These are phyloP conservation scores for Drosophila pseudotalamancana DNA, from an alignment of 2,888 invertebrate genomes.

Conservation along the genomic window DNA sequence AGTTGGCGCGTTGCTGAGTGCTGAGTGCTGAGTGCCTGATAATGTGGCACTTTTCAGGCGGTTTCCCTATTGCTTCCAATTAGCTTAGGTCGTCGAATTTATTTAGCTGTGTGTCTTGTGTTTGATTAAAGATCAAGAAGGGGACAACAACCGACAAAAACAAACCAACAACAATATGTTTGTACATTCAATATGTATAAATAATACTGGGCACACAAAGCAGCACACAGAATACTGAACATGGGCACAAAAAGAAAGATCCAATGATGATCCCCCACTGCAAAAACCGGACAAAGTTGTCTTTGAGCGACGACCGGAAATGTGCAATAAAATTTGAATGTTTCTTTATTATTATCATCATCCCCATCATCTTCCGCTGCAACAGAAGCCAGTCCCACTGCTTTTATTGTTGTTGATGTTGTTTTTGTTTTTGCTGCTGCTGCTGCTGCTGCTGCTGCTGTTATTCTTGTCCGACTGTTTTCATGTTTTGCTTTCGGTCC, in stretches of 20 bases:
- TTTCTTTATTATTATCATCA: constrained; percentile 81
- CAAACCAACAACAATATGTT: constrained; percentile 14
- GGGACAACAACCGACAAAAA: constrained; percentile 35
- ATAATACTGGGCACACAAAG: constrained; percentile 20
- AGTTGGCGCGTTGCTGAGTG: constrained; percentile 3
- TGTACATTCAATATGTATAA: constrained; percentile 34
- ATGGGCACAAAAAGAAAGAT: constrained; percentile 32
- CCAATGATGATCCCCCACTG: constrained; percentile 36
- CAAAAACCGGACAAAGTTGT: constrained; percentile 32
- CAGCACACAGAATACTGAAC: constrained; percentile 29
- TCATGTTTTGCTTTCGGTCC: constrained; percentile 43
- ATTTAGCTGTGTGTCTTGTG: constrained; percentile 29
- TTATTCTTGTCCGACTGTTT: constrained; percentile 42
- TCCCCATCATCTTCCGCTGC: constrained; percentile 76
- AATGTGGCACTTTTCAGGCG: constrained; percentile 12
- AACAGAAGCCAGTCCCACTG: constrained; percentile 45
- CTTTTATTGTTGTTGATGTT: constrained; percentile 38
- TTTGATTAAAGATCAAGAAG: constrained; percentile 33
- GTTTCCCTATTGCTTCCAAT: constrained; percentile 36
- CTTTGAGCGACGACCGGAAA: constrained; percentile 74
- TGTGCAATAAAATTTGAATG: constrained; percentile 82
- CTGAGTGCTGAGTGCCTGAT: too few species aligned
- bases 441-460: constrained; percentile 21
- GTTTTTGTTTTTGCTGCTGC: too few species aligned
- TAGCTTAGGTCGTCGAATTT: constrained; percentile 33